Conservation (phyloP, 2,113 vertebrate species). For the Tachysurus vachellii region DNA sequence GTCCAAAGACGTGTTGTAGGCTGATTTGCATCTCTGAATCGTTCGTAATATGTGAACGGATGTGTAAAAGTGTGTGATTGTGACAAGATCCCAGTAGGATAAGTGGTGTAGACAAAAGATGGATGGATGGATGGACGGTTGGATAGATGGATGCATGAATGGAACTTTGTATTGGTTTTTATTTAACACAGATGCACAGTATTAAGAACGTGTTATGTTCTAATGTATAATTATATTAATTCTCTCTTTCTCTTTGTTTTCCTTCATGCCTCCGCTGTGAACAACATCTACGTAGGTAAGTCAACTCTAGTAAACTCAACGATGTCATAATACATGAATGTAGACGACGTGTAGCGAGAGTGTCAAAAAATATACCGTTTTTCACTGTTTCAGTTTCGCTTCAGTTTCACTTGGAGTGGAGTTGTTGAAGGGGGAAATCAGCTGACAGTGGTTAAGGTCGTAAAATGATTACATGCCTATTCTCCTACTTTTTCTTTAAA, state of each 20-base stretch:
- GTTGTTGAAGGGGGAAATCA: slow-evolving; percentile 6
- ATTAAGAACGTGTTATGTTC: not conserved
- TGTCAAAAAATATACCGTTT: slow-evolving; percentile 7
- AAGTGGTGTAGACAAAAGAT: too few species aligned
- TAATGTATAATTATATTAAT: not conserved
- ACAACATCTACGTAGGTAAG: not conserved
- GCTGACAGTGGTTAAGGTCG: not conserved
- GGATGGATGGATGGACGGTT: too few species aligned
- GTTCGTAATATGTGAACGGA: too few species aligned
- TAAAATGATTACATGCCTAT: not conserved
- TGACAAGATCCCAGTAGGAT: too few species aligned
- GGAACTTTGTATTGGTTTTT: slow-evolving; percentile 1
- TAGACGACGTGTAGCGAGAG: slow-evolving; percentile 28
- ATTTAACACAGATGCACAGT: not conserved
- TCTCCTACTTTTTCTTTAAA: not conserved
- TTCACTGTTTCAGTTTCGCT: too few species aligned
- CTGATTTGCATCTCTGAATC: too few species aligned
- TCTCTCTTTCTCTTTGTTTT: not conserved
- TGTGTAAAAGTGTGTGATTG: too few species aligned
- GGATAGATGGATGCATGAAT: too few species aligned
- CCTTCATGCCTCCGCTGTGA: not conserved
- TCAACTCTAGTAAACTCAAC: not conserved
- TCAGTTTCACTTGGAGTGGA: not conserved
- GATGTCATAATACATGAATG: not conserved
- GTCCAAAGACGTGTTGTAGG: too few species aligned